phyloP scores from a whole-genome alignment of 2,888 invertebrate species.

The Melolontha melolontha region DNA sequence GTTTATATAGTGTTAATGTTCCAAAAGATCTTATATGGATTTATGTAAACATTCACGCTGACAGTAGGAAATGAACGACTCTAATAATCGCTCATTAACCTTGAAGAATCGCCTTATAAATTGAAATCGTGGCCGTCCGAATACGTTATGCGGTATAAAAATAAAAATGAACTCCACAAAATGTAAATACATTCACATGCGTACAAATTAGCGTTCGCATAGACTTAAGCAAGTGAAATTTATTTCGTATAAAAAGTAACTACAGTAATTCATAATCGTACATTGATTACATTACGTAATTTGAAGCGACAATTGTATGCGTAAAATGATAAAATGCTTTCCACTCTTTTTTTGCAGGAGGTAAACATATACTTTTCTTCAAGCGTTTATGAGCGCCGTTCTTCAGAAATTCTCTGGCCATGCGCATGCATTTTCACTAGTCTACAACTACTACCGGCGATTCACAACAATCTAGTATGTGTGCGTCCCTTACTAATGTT shows the following conservation, averaged over 20 bases:
- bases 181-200: too few relatives aligned
- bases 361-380: slow-evolving; percentile 18
- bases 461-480: slow-evolving; percentile 31
- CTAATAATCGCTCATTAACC: slow-evolving; percentile 28
- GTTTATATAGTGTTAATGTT: too few relatives aligned
- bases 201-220: too few relatives aligned
- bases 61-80: slow-evolving; percentile 15
- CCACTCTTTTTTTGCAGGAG: slow-evolving; percentile 14
- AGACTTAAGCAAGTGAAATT: neutral
- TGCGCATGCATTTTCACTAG: slow-evolving; percentile 41
- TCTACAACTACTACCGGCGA: slow-evolving; percentile 34
- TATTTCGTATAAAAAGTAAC: too few relatives aligned
- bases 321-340: slow-evolving; percentile 8
- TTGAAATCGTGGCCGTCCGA: neutral
- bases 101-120: slow-evolving; percentile 20
- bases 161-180: slow-evolving; percentile 25
- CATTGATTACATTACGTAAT: slow-evolving; percentile 10
- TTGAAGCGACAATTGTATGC: slow-evolving; percentile 3
- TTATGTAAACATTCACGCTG: neutral
- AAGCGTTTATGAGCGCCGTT: slow-evolving; percentile 21
- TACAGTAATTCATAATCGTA: neutral
- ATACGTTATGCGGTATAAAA: slow-evolving; percentile 22
- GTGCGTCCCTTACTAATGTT: slow-evolving; percentile 30
- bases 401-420: slow-evolving; percentile 42
- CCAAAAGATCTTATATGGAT: neutral